These are phyloP conservation scores for Bombus vancouverensis DNA, from an alignment of 1,140 invertebrate species.

Conservation along the genomic window DNA sequence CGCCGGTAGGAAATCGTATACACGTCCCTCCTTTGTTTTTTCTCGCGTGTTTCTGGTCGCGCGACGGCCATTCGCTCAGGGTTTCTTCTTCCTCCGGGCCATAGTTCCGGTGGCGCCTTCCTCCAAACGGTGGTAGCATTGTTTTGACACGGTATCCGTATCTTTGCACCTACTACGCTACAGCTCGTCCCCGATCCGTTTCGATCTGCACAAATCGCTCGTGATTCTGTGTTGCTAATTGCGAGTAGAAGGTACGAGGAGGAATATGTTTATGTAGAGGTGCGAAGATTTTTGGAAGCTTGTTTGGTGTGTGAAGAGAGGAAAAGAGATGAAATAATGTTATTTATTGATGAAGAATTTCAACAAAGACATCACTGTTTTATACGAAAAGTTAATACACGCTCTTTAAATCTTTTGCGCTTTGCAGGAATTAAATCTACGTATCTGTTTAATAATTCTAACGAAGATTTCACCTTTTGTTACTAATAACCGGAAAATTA, in stretches of 20 bases:
- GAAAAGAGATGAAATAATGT: too few species aligned
- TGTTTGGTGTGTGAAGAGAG: too few species aligned
- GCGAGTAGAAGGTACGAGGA: not conserved
- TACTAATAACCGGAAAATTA: too few species aligned
- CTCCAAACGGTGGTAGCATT: not conserved
- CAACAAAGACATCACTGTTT: too few species aligned
- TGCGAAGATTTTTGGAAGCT: too few species aligned
- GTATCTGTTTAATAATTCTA: too few species aligned
- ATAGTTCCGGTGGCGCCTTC: conserved; percentile 61
- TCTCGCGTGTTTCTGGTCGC: not conserved
- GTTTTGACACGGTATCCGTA: not conserved
- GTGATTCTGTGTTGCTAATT: not conserved
- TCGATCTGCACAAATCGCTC: too few species aligned
- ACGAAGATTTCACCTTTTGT: too few species aligned
- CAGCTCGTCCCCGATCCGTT: not conserved
- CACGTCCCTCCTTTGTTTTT: conserved; percentile 22
- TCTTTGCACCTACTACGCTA: not conserved
- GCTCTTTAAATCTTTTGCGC: too few species aligned
- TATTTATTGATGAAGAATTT: too few species aligned
- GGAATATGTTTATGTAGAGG: too few species aligned
- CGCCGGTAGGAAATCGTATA: conserved; percentile 56
- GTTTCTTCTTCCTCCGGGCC: not conserved
- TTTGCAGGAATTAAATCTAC: rapidly evolving
- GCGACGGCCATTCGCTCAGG: not conserved
- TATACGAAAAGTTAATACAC: too few species aligned